Base-by-base conservation (phyloP, 2,888 invertebrate species). In the Tenthredo distinguenda region DNA sequence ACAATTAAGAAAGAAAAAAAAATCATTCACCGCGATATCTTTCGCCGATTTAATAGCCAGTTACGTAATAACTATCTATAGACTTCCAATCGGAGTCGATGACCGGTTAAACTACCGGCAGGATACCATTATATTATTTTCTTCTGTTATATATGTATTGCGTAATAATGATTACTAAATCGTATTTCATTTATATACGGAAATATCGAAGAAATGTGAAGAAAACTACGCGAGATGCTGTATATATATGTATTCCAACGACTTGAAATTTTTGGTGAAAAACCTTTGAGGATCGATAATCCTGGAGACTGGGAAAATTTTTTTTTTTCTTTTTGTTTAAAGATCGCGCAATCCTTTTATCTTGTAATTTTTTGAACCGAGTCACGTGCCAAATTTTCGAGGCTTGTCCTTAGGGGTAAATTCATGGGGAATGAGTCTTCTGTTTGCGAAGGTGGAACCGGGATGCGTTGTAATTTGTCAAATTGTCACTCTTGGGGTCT, bases 391-490 rank as follows among this genome's bases (percentile, higher is more conserved):
- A 3, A 55, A 55, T 55, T 55, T 55, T 55, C n/a, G n/a, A 55
- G 55, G 7, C 7, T n/a, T 7, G 7, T 55, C 55, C n/a, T 55
- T n/a, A 1, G 1, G 62, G 21, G 3, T 2, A 62, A 62, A 62
- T 62, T 62, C 62, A 62, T 62, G 26, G 62, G 62, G 26, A 62
- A 62, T 62, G 21, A 62, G 62, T 62, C 62, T 62, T 62, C 26
- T 62, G 62, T 62, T 62, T 62, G 21, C 10, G 0, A 26, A 26
- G 62, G 62, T 21, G 62, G 62, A 3, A 26, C 26, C 26, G 12
- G 26, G 62, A 62, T 26, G 40, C 40, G 21, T 74, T 43, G 43
- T 74, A 74, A 74, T 74, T 74, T 74, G 72, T 74, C 72, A 74
- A 43, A 74, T 74, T 74, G 40, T 74, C 72, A 74, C 43, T 74